Evolutionary conservation across 2,888 invertebrate genomes (phyloP).

Genomic region (Caenorhabditis sp.): DNA sequence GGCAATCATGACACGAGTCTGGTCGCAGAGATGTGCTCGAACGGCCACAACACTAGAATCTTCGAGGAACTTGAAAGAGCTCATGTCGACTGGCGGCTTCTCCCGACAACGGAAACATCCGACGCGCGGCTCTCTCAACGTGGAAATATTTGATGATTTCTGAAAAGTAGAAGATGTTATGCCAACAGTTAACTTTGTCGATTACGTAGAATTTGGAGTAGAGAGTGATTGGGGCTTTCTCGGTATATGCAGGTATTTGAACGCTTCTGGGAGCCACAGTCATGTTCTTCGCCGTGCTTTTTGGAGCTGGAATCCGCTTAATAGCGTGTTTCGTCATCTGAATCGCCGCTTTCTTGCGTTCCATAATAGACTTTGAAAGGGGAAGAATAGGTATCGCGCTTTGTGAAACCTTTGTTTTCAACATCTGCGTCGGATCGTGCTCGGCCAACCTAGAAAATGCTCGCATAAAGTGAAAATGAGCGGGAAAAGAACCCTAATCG

Average conservation of each 20-base stretch:
- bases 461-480: too few species aligned
- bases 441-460: slow-evolving; percentile 15
- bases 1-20: slow-evolving; percentile 56
- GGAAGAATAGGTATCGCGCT: slow-evolving; percentile 39
- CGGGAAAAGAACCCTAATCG: too few species aligned
- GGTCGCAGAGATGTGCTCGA: slow-evolving; percentile 54
- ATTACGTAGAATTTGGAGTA: slow-evolving; percentile 34
- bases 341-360: slow-evolving; percentile 40
- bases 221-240: slow-evolving; percentile 32
- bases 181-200: too few species aligned
- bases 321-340: slow-evolving; percentile 37
- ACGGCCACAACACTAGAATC: slow-evolving; percentile 28
- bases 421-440: slow-evolving; percentile 19
- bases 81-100: slow-evolving; percentile 32
- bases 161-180: too few species aligned
- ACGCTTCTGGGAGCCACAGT: slow-evolving; percentile 46
- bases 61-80: slow-evolving; percentile 37
- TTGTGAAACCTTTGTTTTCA: slow-evolving; percentile 31
- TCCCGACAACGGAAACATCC: slow-evolving; percentile 34
- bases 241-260: slow-evolving; percentile 44
- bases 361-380: slow-evolving; percentile 52
- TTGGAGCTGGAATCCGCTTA: not conserved
- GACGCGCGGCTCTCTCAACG: too few species aligned
- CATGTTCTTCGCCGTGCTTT: slow-evolving; percentile 5
- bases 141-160: too few species aligned